Conservation (phyloP, 35 echinoderm and acorn worm genomes). For the Ptychodera flava region DNA sequence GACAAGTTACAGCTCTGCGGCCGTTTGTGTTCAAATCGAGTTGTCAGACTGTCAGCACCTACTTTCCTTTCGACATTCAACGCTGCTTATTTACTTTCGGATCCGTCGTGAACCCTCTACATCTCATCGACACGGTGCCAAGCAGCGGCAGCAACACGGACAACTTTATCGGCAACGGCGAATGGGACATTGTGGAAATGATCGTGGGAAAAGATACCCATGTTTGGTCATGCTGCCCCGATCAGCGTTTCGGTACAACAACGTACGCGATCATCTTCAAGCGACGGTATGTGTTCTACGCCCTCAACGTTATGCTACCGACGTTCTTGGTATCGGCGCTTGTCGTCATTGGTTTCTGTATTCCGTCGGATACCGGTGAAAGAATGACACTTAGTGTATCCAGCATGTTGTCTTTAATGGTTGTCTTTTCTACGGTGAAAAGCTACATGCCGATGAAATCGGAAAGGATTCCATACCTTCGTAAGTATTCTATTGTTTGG, state of each 20-base stretch:
- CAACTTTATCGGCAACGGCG: not conserved
- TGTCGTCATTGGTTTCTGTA: not conserved
- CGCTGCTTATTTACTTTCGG: not conserved
- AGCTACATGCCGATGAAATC: not conserved
- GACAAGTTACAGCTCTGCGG: not conserved
- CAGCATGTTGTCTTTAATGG: not conserved
- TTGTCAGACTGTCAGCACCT: not conserved
- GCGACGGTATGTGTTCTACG: not conserved
- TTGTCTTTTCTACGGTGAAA: not conserved
- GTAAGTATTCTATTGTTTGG: too few relatives aligned
- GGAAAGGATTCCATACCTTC: not conserved
- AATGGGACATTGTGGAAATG: not conserved
- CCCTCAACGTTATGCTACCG: not conserved
- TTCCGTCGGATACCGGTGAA: not conserved
- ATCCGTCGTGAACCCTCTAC: not conserved
- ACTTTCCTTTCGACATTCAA: not conserved
- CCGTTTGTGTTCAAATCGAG: not conserved
- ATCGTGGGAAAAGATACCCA: not conserved
- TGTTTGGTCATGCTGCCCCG: not conserved
- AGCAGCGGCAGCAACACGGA: not conserved
- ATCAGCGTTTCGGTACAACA: not conserved
- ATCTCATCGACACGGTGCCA: not conserved
- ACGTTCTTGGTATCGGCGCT: not conserved
- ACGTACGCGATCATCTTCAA: not conserved
- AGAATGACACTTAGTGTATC: not conserved